Evolutionary conservation across 2,888 invertebrate species (phyloP), one percentile per base, ranked within the genome.

Genomic region (Microplitis deprimator): DNA sequence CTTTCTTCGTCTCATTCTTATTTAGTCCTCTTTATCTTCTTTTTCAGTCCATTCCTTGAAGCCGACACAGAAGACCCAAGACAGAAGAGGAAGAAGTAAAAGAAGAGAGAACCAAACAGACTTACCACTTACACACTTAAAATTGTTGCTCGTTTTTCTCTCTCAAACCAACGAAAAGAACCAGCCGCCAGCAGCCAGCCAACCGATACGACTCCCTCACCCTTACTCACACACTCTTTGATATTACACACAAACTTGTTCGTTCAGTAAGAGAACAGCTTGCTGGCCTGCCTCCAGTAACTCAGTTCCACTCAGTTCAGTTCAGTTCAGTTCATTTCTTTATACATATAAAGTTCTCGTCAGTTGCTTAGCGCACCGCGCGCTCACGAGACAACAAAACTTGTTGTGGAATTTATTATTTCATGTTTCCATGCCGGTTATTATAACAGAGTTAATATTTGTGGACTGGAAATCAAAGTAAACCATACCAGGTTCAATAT

Each of bases 331-430:
- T 29, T 29, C 65, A 62, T 29, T 65, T 65, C 29, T 65, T 29
- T 29, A 20, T 62, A 62, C 62, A 62, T 7, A 29, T 29, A 29
- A 7, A 29, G 4, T 29, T 20, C 38, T 29, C 65, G 13, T 65
- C 29, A 29, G 65, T 65, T 65, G 65, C 29, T 65, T 20, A 65
- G 65, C 29, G 38, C 13, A 38, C 38, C 65, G 20, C 38, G 38
- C 38, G 38, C 20, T 29, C 38, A 17, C 29, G 38, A 65, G 65
- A 65, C 38, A 20, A 13, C 38, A 29, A 38, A 65, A 38, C 20
- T 38, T 65, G 13, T 65, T 65, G 13, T 65, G 65, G 65, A 65
- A 65, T 65, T 65, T 29, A 65, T 65, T 65, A 50, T 50, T 50
- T 50, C 13, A 3, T 50, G 65, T 65, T 65, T 65, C 65, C 65